Evolutionary conservation across 2,888 invertebrate genomes (phyloP).

Genomic region (Drosophila diplacantha): DNA sequence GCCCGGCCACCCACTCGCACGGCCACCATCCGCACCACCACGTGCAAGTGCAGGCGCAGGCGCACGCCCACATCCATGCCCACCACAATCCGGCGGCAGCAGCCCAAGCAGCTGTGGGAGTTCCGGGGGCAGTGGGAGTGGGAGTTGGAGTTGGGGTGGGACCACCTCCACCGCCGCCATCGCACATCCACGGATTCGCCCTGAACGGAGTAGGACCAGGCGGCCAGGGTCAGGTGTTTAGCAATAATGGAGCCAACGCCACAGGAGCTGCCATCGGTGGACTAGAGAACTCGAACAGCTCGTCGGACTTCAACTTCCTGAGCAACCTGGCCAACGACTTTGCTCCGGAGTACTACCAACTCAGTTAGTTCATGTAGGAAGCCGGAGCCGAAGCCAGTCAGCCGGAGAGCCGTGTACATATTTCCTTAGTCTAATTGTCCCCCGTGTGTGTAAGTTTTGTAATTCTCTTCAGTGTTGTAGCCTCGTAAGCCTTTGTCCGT

Average conservation of each 20-base stretch:
- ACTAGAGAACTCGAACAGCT: conserved; percentile 91
- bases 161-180: conserved; percentile 74
- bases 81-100: conserved; percentile 54
- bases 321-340: conserved; percentile 95
- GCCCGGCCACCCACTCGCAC: conserved; percentile 79
- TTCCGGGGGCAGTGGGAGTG: conserved; percentile 49
- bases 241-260: conserved; percentile 45
- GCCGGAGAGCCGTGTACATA: conserved; percentile 46
- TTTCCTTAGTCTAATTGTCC: conserved; percentile 43
- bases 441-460: conserved; percentile 26
- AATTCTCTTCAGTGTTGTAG: conserved; percentile 40
- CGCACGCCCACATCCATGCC: conserved; percentile 72
- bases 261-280: conserved; percentile 81
- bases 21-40: conserved; percentile 79
- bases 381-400: neutral
- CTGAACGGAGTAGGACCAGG: conserved; percentile 48
- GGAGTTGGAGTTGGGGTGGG: conserved; percentile 54
- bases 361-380: conserved; percentile 77
- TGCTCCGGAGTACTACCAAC: conserved; percentile 90
- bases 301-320: conserved; percentile 96
- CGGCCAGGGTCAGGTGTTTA: conserved; percentile 50
- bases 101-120: conserved; percentile 33
- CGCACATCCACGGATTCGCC: conserved; percentile 64
- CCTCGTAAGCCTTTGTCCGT: conserved; percentile 30
- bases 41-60: conserved; percentile 79